Base-by-base conservation (phyloP, 2,797 vertebrate genomes). In the Fistularia commersonii region DNA sequence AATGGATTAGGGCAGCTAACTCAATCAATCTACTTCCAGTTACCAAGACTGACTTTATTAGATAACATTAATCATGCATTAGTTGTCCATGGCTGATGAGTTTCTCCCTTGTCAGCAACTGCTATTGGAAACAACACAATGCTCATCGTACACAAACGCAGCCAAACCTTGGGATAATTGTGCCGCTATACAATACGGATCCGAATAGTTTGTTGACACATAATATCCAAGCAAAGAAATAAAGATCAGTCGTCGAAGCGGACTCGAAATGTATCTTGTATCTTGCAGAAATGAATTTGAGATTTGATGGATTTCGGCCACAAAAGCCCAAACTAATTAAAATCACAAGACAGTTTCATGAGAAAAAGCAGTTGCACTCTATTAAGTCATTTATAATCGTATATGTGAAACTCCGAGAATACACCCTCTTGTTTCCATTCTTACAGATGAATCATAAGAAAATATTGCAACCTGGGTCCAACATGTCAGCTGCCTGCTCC, bases 51-150 rank as follows among this genome's bases (percentile, higher is more conserved):
- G 73, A 70, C 82, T 79, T 80, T 74, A 84, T 82, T 77, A 85
- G 72, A 79, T 71, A 79, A 74, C 76, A 87, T 87, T 82, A 87
- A 81, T 82, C 78, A 88, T 88, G 76, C 79, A 86, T 86, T 76
- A 72, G 65, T 51, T 65, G 72, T 76, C 64, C 60, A 69, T 59
- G 53, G 78, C 72, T 77, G 83, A 68, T 52, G 55, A 23, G 49
- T 78, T 82, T 71, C 75, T 50, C 45, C 56, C 55, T 42, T 31
- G 54, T 79, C 77, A 80, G 72, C 74, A 61, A 44, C 65, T 51
- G 38, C 65, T 50, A 64, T 70, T 81, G 67, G 66, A 64, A 77
- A 59, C 57, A 68, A 49, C 61, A 68, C 72, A 63, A 53, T 51
- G 51, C 48, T 58, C 61, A 64, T 48, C 13, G 60, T 34, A 53